Conservation (phyloP, 2,888 invertebrate species). For the Zootermopsis nevadensis region DNA sequence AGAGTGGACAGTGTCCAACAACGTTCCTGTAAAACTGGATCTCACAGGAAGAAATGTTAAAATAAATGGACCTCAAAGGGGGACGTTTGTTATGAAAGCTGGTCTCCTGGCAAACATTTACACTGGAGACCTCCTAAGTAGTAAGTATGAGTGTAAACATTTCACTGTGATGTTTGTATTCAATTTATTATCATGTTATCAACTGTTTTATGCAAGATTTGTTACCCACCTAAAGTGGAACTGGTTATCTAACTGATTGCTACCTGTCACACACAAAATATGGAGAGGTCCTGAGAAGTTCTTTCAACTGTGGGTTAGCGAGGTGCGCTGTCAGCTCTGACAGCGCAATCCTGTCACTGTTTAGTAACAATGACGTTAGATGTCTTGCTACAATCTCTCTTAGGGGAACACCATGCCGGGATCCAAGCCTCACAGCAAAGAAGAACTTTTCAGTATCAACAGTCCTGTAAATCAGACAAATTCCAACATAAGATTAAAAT, state of each 20-base stretch:
- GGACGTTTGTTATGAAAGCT: no score
- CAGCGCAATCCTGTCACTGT: slow-evolving; percentile 43
- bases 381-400: slow-evolving; percentile 61
- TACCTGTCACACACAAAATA: slow-evolving; percentile 52
- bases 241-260: not conserved
- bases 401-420: slow-evolving; percentile 61
- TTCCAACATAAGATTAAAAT: not conserved
- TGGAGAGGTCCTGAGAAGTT: slow-evolving; percentile 50
- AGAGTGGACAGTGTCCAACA: no score
- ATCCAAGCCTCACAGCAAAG: slow-evolving; percentile 62
- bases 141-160: no score
- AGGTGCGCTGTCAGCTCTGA: slow-evolving; percentile 47
- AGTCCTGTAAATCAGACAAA: slow-evolving; percentile 58
- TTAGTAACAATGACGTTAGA: slow-evolving; percentile 54
- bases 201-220: no score
- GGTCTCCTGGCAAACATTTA: no score
- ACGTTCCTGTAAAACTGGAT: no score
- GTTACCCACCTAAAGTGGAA: no score
- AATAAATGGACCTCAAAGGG: no score
- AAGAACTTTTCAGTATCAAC: slow-evolving; percentile 62
- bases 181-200: no score
- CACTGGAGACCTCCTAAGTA: no score
- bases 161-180: no score
- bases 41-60: no score
- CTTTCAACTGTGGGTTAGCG: slow-evolving; percentile 53